phyloP scores from a whole-genome alignment of 2,113 vertebrate genomes.

The Chiloscyllium plagiosum region DNA sequence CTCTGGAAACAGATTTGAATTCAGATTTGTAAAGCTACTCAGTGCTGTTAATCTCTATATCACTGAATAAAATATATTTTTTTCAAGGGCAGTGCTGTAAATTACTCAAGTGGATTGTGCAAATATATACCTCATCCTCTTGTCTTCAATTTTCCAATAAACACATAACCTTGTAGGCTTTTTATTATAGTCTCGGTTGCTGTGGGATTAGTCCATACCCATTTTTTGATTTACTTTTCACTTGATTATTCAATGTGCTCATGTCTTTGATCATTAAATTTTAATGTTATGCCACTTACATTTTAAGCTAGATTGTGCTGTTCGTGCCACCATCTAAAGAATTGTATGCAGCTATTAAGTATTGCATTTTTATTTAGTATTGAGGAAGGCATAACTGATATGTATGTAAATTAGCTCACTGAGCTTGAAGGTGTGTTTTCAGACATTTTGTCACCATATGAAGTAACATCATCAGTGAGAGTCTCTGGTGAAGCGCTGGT shows the following conservation, averaged over 20 bases:
- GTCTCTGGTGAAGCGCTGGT: no score
- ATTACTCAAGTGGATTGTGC: slow-evolving; percentile 11
- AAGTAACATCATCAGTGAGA: no score
- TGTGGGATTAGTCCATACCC: neutral
- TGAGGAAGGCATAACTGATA: neutral
- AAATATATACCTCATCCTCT: slow-evolving; percentile 4
- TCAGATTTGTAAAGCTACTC: slow-evolving; percentile 1
- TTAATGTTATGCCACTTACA: neutral
- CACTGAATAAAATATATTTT: slow-evolving; percentile 26
- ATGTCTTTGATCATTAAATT: neutral
- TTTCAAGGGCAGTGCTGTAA: neutral
- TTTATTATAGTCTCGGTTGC: slow-evolving; percentile 1
- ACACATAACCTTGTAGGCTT: slow-evolving; percentile 16
- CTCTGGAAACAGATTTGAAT: neutral
- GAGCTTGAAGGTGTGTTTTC: no score
- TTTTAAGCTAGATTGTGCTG: neutral
- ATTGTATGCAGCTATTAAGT: neutral
- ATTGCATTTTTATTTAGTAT: neutral
- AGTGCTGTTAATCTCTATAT: neutral
- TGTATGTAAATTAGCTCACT: neutral
- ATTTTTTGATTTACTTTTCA: slow-evolving; percentile 11
- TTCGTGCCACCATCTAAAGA: neutral
- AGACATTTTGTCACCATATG: no score
- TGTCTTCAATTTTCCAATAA: slow-evolving; percentile 22
- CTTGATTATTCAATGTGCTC: neutral